phyloP scores from a whole-genome alignment of 2,113 vertebrate species.

The Sterna hirundo region DNA sequence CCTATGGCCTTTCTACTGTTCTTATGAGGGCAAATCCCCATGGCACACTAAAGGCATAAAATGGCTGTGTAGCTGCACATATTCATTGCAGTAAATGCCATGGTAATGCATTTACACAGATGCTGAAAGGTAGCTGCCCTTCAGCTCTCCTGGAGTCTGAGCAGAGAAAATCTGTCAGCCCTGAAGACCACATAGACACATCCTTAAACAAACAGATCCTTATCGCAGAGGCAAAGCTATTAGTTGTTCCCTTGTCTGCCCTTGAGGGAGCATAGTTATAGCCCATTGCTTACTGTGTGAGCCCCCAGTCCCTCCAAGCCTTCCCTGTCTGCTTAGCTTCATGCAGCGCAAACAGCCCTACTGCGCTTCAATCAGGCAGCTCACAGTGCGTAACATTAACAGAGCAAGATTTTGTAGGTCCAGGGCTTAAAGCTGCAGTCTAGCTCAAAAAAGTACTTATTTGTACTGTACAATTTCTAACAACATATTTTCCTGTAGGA shows the following conservation, averaged over 20 bases:
- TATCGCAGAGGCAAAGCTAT: background rate
- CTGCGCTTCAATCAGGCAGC: background rate
- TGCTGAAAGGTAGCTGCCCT: background rate
- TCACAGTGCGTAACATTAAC: background rate
- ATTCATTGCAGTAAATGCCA: background rate
- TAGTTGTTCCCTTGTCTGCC: background rate
- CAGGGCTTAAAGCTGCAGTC: background rate
- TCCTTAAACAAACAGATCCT: background rate
- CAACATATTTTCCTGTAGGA: background rate
- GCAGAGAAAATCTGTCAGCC: background rate
- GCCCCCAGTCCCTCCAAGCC: background rate
- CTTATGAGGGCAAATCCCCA: background rate
- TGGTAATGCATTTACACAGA: background rate
- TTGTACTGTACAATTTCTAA: background rate
- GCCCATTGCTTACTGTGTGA: background rate
- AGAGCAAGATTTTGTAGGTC: background rate
- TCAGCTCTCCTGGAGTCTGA: background rate
- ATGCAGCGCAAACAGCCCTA: background rate
- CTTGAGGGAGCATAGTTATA: background rate
- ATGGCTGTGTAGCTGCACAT: background rate
- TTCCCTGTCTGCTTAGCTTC: background rate
- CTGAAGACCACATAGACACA: background rate
- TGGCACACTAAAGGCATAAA: background rate
- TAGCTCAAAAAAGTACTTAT: background rate
- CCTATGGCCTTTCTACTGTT: background rate